These are phyloP conservation scores for Falco cherrug DNA, from an alignment of 2,797 vertebrate species.

Conservation along the genomic window DNA sequence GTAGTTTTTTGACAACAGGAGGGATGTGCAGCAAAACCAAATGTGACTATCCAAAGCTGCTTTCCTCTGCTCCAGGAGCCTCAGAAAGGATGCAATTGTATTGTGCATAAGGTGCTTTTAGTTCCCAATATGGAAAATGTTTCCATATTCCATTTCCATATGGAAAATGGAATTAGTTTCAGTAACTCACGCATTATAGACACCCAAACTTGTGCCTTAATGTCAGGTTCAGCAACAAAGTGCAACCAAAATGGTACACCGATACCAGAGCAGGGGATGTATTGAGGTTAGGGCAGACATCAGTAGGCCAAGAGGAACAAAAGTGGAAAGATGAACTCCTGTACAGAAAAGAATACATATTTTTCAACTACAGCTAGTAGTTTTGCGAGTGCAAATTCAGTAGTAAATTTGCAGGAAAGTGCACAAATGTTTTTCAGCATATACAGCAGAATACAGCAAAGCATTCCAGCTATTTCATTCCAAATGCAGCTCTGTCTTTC, in stretches of 20 bases:
- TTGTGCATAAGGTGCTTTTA: not conserved
- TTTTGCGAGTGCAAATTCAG: not conserved
- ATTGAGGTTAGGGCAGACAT: not conserved
- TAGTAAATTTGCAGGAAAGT: not conserved
- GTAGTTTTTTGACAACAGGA: not conserved
- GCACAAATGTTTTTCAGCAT: not conserved
- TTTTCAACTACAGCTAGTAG: not conserved
- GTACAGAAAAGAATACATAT: not conserved
- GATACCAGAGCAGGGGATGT: not conserved
- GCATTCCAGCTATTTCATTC: not conserved
- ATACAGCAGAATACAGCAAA: not conserved
- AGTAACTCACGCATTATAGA: not conserved
- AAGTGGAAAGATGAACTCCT: not conserved
- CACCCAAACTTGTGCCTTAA: not conserved
- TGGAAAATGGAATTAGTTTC: not conserved
- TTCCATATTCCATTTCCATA: not conserved
- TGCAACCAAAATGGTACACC: not conserved
- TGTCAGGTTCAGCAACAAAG: not conserved
- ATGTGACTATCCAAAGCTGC: not conserved
- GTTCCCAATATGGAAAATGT: not conserved
- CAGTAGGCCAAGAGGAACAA: not conserved
- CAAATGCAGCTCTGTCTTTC: not conserved
- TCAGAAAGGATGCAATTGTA: not conserved
- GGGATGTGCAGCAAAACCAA: not conserved
- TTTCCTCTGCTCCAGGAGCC: not conserved